Percentiles rank a stretch among this genome's conserved stretches.
phyloP scores from a whole-genome alignment of 1,140 invertebrate genomes.

The Temnothorax nylanderi region DNA sequence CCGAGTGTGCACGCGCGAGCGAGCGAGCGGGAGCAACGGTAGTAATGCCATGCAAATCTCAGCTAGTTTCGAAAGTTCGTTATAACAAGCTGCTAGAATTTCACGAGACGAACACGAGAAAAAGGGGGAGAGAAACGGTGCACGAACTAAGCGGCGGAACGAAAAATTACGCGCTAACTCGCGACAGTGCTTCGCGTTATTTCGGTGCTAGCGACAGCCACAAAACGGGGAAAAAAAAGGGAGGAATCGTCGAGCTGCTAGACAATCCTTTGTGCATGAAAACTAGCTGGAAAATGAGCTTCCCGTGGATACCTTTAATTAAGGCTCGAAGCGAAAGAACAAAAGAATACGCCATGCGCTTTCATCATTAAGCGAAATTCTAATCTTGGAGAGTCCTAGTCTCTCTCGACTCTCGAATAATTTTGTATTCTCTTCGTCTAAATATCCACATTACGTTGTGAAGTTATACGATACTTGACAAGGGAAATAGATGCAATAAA shows the following conservation, averaged over 20 bases:
- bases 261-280: slow-evolving; percentile 56
- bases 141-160: slow-evolving; percentile 30
- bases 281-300: slow-evolving; percentile 57
- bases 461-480: background rate
- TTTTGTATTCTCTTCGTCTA: background rate
- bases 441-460: background rate
- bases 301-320: slow-evolving; percentile 62
- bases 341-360: slow-evolving; percentile 30
- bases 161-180: slow-evolving; percentile 62
- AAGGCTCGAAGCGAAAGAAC: slow-evolving; percentile 60
- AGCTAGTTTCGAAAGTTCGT: slow-evolving; percentile 77
- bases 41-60: slow-evolving; percentile 78
- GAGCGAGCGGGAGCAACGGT: background rate
- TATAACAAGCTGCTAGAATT: slow-evolving; percentile 71
- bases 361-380: slow-evolving; percentile 53
- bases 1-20: slow-evolving; percentile 3
- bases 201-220: slow-evolving; percentile 40
- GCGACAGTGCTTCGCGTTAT: slow-evolving; percentile 53
- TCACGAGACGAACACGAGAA: slow-evolving; percentile 39
- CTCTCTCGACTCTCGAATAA: background rate
- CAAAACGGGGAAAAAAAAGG: slow-evolving; percentile 37
- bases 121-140: slow-evolving; percentile 5
- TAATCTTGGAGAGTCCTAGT: slow-evolving; percentile 10
- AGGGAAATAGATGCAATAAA: background rate
- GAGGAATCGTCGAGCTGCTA: slow-evolving; percentile 45